Conservation (phyloP, 2,113 vertebrate genomes). For the Platycercus adscitus region DNA sequence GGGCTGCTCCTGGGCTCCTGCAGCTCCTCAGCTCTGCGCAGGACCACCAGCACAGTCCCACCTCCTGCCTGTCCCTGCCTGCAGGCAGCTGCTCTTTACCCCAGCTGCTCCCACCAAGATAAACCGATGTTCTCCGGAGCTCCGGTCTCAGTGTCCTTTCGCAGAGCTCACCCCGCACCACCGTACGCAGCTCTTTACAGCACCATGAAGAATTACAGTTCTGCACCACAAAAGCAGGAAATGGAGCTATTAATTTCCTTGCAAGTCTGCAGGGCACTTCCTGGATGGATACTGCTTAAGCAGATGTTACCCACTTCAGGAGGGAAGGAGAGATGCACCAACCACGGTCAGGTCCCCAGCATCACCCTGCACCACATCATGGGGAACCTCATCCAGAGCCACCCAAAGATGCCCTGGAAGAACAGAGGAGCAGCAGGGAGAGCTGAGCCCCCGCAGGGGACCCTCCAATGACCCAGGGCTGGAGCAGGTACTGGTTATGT, state of each 20-base stretch:
- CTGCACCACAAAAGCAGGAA: slow-evolving; percentile 46
- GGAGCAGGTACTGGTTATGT: background rate
- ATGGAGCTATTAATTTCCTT: slow-evolving; percentile 41
- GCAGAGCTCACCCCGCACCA: background rate
- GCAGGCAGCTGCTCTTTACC: background rate
- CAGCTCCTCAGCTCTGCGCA: background rate
- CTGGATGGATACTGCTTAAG: background rate
- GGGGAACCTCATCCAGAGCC: background rate
- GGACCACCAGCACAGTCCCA: rapidly evolving
- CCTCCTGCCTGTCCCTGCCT: background rate
- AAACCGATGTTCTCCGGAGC: background rate
- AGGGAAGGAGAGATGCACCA: background rate
- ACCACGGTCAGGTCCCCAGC: background rate
- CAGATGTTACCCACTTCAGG: background rate
- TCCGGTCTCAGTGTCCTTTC: background rate
- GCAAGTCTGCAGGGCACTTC: background rate
- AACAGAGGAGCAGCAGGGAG: background rate
- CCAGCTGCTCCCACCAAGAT: background rate
- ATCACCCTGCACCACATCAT: background rate
- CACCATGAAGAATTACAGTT: slow-evolving; percentile 29
- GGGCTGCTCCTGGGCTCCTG: background rate
- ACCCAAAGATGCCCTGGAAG: too few relatives aligned
- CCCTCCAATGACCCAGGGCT: rapidly evolving
- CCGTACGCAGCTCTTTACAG: background rate
- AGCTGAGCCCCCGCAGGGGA: background rate